phyloP scores from a whole-genome alignment of 2,888 invertebrate species.

The Zele albiditarsus region DNA sequence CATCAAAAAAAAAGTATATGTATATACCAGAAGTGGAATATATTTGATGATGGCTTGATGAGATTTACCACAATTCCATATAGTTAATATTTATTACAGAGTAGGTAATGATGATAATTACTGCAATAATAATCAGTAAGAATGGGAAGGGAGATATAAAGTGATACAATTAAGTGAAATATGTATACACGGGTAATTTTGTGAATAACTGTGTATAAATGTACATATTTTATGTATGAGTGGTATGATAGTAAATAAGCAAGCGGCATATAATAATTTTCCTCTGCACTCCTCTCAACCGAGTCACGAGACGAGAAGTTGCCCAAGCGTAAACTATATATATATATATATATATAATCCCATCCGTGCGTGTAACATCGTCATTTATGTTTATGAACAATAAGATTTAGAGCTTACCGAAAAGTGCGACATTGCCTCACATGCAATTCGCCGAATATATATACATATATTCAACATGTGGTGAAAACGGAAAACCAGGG shows the following conservation, averaged over 20 bases:
- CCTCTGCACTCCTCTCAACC: not conserved
- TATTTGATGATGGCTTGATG: not conserved
- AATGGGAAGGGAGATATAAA: not conserved
- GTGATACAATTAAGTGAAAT: not conserved
- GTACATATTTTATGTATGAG: not conserved
- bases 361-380: slow-evolving; percentile 32
- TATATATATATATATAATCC: not conserved
- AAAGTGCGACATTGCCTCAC: not conserved
- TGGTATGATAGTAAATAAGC: not conserved
- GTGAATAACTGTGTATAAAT: not conserved
- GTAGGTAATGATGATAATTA: not conserved
- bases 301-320: not conserved
- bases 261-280: not conserved
- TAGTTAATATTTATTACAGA: not conserved
- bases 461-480: not conserved
- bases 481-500: not conserved
- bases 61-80: not conserved
- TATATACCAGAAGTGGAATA: not conserved
- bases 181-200: not conserved
- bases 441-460: not conserved
- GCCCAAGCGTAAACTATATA: slow-evolving; percentile 8
- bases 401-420: slow-evolving; percentile 28
- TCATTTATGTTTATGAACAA: slow-evolving; percentile 35
- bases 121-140: not conserved
- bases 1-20: not conserved